Base-by-base conservation (phyloP, 2,888 invertebrate species). In the Allophyes oxyacanthae region DNA sequence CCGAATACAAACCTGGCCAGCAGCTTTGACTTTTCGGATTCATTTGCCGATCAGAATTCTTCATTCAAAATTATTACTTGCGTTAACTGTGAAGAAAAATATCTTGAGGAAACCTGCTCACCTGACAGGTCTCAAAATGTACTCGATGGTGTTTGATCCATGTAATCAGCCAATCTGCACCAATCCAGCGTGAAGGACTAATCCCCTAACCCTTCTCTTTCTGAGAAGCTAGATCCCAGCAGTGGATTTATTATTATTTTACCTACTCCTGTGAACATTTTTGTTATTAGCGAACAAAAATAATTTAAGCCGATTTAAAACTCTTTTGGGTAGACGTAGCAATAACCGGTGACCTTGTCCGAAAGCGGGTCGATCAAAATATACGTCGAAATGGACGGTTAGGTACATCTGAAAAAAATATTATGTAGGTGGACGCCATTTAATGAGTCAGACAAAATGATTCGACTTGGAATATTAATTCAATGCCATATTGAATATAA, bases 401-500 rank as follows among this genome's bases (percentile, higher is more conserved):
- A 40, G 28, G 37, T 37, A 64, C 45, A 52, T 46, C 34, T 50
- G 41, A 52, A 42, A 48, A 69, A 65, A 65, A 59, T 41, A 10
- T 28, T 6, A 61, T 48, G 66, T 69, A 66, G 68, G 69, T 54
- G 61, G 62, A 62, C 37, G 50, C 33, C 53, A 50, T 43, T 51
- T 45, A 54, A 48, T 69, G 61, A 68, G 46, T 62, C 70, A 68
- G 43, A 66, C 46, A 60, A 60, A 56, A 56, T 58, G 37, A 69
- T 62, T 66, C 49, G 49, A 54, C 42, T 65, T 57, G 43, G 54
- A 43, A 50, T 63, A 61, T 69, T 63, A 69, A 64, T 59, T 67
- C 69, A 75, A 69, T 71, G 77, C 63, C 74, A 69, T 63, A 60
- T 64, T 65, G 51, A 65, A 62, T 63, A 68, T 60, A 44, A 77